Evolutionary conservation across 1,140 invertebrate genomes (phyloP).

Genomic region (Ooceraea biroi): DNA sequence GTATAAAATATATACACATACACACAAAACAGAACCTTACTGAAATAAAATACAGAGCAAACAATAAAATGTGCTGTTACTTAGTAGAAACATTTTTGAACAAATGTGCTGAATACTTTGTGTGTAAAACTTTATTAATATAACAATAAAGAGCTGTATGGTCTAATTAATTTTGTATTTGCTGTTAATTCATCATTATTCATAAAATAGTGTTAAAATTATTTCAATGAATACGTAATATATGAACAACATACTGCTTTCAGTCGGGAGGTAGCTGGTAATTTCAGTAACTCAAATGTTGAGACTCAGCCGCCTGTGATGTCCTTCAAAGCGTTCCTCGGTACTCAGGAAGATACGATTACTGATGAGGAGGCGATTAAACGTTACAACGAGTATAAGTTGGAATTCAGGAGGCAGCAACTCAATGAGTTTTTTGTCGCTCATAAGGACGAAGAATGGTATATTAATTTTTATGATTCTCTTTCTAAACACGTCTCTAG

Average conservation of each 20-base stretch:
- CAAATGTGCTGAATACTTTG: too few species aligned
- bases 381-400: constrained; percentile 99
- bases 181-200: too few species aligned
- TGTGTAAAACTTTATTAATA: too few species aligned
- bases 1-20: constrained; percentile 60
- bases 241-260: constrained; percentile 41
- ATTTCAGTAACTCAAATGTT: constrained; percentile 85
- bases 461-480: constrained; percentile 73
- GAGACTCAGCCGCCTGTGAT: constrained; percentile 97
- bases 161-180: too few species aligned
- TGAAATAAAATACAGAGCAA: constrained; percentile 64
- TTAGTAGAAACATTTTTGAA: too few species aligned
- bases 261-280: constrained; percentile 83
- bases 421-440: constrained; percentile 99
- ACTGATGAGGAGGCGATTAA: constrained; percentile 98
- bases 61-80: constrained; percentile 9
- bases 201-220: too few species aligned
- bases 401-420: constrained; percentile 98
- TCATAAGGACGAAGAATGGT: constrained; percentile 99
- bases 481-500: not conserved
- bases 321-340: constrained; percentile 98
- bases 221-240: constrained; percentile 54
- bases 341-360: constrained; percentile 98
- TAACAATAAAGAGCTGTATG: too few species aligned
- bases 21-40: not conserved